Evolutionary conservation across 2,797 vertebrate genomes (phyloP).

Genomic region (Arrhamphus sclerolepis): DNA sequence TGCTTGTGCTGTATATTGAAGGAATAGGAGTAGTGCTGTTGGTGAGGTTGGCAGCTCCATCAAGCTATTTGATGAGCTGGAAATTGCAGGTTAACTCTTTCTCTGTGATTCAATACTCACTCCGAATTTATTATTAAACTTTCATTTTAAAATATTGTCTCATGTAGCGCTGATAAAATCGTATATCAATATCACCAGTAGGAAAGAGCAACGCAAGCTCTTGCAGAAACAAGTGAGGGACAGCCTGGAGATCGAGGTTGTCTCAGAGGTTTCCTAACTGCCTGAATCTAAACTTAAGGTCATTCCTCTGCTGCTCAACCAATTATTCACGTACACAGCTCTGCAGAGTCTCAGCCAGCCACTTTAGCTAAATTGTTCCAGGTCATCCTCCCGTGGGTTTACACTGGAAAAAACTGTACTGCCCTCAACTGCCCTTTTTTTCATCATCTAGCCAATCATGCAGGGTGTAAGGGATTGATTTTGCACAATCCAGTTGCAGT

Average conservation of each 20-base stretch:
- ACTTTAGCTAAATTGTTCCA: conserved; percentile 69
- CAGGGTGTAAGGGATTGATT: conserved; percentile 42
- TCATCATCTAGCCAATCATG: conserved; percentile 60
- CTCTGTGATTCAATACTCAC: no score
- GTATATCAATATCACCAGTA: conserved; percentile 21
- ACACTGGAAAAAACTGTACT: conserved; percentile 68
- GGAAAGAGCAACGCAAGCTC: conserved; percentile 45
- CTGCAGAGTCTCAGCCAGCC: conserved; percentile 72
- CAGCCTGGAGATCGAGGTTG: conserved; percentile 62
- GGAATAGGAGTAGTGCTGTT: conserved; percentile 5
- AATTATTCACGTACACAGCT: conserved; percentile 71
- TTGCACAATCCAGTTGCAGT: conserved; percentile 51
- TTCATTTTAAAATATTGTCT: no score
- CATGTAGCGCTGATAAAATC: conserved; percentile 13
- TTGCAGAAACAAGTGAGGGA: conserved; percentile 61
- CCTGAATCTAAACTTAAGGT: conserved; percentile 77
- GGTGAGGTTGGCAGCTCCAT: conserved; percentile 19
- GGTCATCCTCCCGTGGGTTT: conserved; percentile 77
- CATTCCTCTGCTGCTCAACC: conserved; percentile 75
- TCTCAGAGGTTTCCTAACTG: conserved; percentile 76
- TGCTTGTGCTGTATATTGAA: conserved; percentile 38
- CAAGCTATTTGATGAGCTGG: conserved; percentile 23
- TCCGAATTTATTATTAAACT: no score
- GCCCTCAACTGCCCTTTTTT: conserved; percentile 69
- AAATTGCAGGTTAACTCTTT: background rate